These are phyloP conservation scores for Hemibagrus guttatus DNA, from an alignment of 2,797 vertebrate genomes.

Conservation along the genomic window DNA sequence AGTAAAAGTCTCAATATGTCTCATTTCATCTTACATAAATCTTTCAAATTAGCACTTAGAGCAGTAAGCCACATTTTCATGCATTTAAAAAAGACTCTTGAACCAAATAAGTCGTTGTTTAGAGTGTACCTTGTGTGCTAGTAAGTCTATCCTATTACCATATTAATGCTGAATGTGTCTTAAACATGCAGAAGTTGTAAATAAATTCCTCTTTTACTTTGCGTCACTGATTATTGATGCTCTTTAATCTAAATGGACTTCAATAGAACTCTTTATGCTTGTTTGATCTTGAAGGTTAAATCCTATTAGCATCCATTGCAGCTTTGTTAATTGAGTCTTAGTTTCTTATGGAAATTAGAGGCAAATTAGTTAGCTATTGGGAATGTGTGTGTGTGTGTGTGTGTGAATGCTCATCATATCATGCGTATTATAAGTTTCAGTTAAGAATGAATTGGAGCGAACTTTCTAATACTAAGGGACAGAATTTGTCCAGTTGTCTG, in stretches of 20 bases:
- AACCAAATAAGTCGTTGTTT: neutral
- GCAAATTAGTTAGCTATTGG: conserved; percentile 2
- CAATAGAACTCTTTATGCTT: neutral
- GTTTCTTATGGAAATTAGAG: neutral
- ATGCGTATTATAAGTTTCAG: neutral
- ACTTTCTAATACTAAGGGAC: neutral
- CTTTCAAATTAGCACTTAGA: neutral
- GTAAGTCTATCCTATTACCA: too few species aligned
- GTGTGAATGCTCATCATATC: neutral
- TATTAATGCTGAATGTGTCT: neutral
- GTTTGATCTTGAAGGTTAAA: conserved; percentile 3
- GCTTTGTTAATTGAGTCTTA: neutral
- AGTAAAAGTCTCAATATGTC: neutral
- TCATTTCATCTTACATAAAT: neutral
- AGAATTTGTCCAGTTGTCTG: neutral
- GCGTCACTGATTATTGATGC: neutral
- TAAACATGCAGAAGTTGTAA: neutral
- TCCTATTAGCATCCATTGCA: neutral
- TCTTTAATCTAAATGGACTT: conserved; percentile 16
- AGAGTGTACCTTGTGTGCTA: neutral
- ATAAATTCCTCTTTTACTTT: neutral
- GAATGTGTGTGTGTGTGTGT: neutral
- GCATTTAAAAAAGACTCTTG: neutral
- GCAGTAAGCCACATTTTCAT: neutral
- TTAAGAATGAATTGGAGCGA: neutral